Percentiles rank a stretch among this genome's conserved stretches.
Conservation (phyloP, 2,797 vertebrate genomes). For the Channallabes apus region DNA sequence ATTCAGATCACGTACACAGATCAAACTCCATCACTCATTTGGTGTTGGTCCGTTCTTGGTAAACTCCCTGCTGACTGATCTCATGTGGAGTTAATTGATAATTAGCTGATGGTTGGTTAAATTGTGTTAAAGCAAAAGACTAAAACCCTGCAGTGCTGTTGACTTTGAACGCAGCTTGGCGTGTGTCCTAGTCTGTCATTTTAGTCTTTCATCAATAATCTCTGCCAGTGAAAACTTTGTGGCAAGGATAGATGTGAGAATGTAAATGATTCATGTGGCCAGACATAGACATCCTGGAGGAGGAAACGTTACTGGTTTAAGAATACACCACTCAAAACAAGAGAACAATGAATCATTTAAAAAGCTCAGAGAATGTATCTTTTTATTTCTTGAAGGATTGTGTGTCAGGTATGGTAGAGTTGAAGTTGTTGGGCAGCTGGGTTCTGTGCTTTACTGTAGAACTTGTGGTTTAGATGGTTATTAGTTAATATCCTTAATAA, state of each 20-base stretch:
- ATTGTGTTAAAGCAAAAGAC: conserved; percentile 12
- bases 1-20: neutral
- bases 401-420: no score
- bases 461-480: neutral
- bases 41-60: neutral
- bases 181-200: neutral
- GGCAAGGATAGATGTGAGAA: neutral
- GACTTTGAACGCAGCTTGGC: neutral
- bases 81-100: neutral
- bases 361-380: neutral
- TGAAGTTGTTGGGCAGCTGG: neutral
- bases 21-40: neutral
- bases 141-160: neutral
- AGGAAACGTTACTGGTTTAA: neutral
- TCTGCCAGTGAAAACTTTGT: neutral
- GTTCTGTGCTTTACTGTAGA: neutral
- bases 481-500: neutral
- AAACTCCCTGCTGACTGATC: neutral
- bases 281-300: conserved; percentile 9
- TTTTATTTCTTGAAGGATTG: neutral
- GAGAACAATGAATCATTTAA: neutral
- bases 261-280: neutral
- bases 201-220: neutral
- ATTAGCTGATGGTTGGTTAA: conserved; percentile 13
- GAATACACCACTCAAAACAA: neutral